Base-by-base conservation (phyloP, 2,888 invertebrate genomes). In the Merodon equestris region DNA sequence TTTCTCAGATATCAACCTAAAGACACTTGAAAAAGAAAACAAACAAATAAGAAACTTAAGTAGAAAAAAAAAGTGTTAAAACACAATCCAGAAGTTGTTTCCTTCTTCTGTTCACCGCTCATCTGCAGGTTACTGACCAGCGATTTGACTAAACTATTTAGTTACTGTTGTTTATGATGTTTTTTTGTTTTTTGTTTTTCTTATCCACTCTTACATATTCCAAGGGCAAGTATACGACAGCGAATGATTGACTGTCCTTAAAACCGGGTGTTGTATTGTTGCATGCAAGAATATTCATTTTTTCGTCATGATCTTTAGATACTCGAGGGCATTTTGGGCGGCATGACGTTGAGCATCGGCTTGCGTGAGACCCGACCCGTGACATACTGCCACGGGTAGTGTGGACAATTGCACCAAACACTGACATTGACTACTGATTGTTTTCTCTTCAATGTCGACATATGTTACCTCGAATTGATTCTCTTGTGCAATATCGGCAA, bases 391-490 rank as follows among this genome's bases (percentile, higher is more conserved):
- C 19, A 87, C 88, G 0, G 98, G 98, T 84, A 97, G 89, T 1
- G 97, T 96, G 9, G 97, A 96, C 81, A 98, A 90, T 90, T 98
- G 97, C 36, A 98, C 96, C 83, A 98, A 91, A 87, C 97, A 97
- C 90, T 98, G 97, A 86, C 91, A 92, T 85, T 93, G 93, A n/a
- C 95, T 95, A 79, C 90, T 91, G 85, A 93, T 91, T 1, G 96
- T 94, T 86, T 94, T 94, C 89, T 97, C 97, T 87, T 97, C 97
- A 82, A 97, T 95, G 86, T 97, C 97, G 79, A 97, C 96, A 86
- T 96, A 98, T 12, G 97, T 97, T 14, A 97, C 96, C 89, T 97
- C 97, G 87, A 97, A 97, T 67, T 94, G 92, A 88, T 97, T 96
- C 87, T 97, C 97, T 7, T 92, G 91, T 10, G 96, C 95, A 77